phyloP scores from a whole-genome alignment of 2,888 invertebrate genomes.

The Andricus curvator region DNA sequence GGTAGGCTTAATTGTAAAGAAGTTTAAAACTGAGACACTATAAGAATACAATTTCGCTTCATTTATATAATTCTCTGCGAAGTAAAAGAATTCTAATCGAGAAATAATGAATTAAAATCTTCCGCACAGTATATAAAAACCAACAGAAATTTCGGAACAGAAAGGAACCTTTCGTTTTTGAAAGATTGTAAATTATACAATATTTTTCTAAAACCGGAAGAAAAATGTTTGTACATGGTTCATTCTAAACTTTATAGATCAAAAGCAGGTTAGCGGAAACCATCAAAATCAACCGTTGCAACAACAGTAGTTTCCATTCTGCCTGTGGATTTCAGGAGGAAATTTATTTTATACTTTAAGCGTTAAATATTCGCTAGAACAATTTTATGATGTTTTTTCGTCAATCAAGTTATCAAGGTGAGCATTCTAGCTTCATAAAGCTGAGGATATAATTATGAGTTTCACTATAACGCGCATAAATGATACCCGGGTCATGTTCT shows the following conservation, averaged over 20 bases:
- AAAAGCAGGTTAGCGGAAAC: neutral
- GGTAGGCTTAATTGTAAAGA: too few species aligned
- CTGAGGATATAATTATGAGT: conserved; percentile 1
- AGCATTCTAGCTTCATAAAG: neutral
- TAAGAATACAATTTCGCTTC: too few species aligned
- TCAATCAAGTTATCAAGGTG: neutral
- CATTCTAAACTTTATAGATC: neutral
- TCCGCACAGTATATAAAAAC: too few species aligned
- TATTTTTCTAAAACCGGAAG: neutral
- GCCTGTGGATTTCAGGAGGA: neutral
- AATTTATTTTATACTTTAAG: neutral
- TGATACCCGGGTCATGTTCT: neutral
- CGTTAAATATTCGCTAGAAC: neutral
- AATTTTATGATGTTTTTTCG: neutral
- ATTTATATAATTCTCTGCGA: too few species aligned
- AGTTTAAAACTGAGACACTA: too few species aligned
- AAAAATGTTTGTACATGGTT: neutral
- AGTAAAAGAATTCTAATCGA: too few species aligned
- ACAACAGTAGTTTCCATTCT: neutral
- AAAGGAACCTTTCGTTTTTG: too few species aligned
- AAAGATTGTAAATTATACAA: too few species aligned
- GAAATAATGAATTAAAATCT: too few species aligned
- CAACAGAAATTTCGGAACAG: too few species aligned
- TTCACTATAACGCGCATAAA: conserved; percentile 1
- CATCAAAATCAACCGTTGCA: conserved; percentile 1